phyloP scores from a whole-genome alignment of 2,888 invertebrate genomes.

The Liopterus haemorrhoidalis region DNA sequence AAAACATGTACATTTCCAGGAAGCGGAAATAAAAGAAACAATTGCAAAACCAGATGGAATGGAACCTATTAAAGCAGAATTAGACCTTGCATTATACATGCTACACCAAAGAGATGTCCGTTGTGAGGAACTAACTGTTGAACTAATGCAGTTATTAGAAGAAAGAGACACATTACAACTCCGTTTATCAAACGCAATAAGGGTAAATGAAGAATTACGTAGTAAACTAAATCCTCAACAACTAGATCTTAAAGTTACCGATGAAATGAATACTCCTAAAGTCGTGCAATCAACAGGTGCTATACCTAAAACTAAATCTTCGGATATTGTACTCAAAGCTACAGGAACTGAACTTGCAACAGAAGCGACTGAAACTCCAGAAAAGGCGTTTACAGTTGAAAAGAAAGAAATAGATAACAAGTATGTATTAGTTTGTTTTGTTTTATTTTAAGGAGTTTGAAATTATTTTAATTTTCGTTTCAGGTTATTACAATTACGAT shows the following conservation, averaged over 20 bases:
- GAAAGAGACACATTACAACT: conserved; percentile 81
- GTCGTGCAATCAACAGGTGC: conserved; percentile 14
- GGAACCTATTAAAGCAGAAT: conserved; percentile 52
- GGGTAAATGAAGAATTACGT: conserved; percentile 62
- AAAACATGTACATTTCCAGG: conserved; percentile 30
- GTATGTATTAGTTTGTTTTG: conserved; percentile 31
- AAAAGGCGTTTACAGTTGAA: conserved; percentile 20
- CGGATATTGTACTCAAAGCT: conserved; percentile 36
- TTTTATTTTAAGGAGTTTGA: neutral
- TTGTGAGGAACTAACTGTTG: conserved; percentile 79
- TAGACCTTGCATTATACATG: conserved; percentile 77
- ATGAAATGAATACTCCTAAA: conserved; percentile 6
- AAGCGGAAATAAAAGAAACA: conserved; percentile 16
- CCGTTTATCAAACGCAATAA: conserved; percentile 71
- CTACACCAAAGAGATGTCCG: conserved; percentile 80
- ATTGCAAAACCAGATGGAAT: conserved; percentile 31
- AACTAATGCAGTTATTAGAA: conserved; percentile 74
- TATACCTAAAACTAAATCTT: conserved; percentile 33
- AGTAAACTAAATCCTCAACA: conserved; percentile 33
- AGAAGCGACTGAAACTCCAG: conserved; percentile 35
- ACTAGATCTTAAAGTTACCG: conserved; percentile 4
- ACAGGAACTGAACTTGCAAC: conserved; percentile 38
- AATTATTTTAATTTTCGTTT: conserved; percentile 31
- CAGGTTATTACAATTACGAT: conserved; percentile 69
- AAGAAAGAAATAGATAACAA: conserved; percentile 35